phyloP scores from a whole-genome alignment of 2,888 invertebrate genomes.

The Cabera pusaria region DNA sequence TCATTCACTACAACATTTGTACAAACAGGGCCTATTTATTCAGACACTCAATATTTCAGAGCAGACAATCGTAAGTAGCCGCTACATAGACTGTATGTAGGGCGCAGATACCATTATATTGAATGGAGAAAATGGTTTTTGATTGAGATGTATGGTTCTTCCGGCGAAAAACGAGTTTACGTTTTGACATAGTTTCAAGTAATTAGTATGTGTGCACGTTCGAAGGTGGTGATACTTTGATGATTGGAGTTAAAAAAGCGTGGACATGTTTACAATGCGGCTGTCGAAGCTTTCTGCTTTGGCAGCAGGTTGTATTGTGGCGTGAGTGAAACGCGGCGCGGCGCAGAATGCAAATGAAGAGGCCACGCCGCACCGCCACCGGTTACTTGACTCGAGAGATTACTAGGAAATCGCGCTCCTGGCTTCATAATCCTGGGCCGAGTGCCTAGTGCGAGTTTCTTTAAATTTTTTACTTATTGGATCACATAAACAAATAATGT shows the following conservation, averaged over 20 bases:
- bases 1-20: constrained; percentile 48
- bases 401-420: constrained; percentile 29
- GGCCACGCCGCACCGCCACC: constrained; percentile 32
- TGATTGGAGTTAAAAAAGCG: constrained; percentile 21
- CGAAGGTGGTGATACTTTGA: constrained; percentile 14
- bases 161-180: constrained; percentile 33
- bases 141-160: constrained; percentile 40
- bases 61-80: constrained; percentile 37
- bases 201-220: constrained; percentile 22
- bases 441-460: no score
- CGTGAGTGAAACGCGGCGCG: constrained; percentile 46
- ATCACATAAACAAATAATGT: no score
- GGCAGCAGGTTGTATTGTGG: constrained; percentile 26
- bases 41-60: constrained; percentile 43
- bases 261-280: constrained; percentile 7
- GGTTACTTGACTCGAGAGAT: constrained; percentile 31
- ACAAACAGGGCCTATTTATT: constrained; percentile 46
- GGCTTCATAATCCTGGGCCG: no score
- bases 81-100: constrained; percentile 32
- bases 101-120: constrained; percentile 37
- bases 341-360: constrained; percentile 46
- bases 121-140: constrained; percentile 33
- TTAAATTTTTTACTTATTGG: no score
- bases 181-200: constrained; percentile 34
- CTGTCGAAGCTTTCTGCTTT: constrained; percentile 20